Evolutionary conservation across 2,797 vertebrate genomes (phyloP), one percentile per base, ranked within the genome.

Genomic region (Chloroceryle inda): DNA sequence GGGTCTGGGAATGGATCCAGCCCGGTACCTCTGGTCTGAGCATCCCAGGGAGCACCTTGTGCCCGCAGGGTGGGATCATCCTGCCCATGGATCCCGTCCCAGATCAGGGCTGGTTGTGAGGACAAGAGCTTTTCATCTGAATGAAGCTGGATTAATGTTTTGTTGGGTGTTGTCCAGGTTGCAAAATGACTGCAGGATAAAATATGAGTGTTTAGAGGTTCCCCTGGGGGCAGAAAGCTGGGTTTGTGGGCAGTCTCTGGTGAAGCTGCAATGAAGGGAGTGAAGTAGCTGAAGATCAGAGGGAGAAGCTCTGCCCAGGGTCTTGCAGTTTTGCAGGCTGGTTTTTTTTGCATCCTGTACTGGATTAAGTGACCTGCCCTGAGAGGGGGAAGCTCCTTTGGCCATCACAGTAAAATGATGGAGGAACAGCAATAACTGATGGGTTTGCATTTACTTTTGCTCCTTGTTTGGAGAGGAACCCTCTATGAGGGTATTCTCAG

Each of bases 361-460:
- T 0, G 1, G 68, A 26, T 56, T 61, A 58, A 44, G 15, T 5
- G 21, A n/a, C 20, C n/a, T 68, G 31, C 37, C 59, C 56, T 49
- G 38, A 50, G 27, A 44, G 20, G 4, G 27, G 12, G 2, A 67
- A 45, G 15, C 55, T 89, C 27, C 10, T 40, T 18, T 33, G 8
- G 82, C 13, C 47, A n/a, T 29, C 68, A 18, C 23, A 91, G 35
- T 22, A 33, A 23, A 9, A 3, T 4, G 44, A 13, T 42, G 40
- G 75, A 74, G 45, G 50, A 66, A 8, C 56, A 74, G 40, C 81
- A 73, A 6, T 27, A 26, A 14, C 27, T 0, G 6, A 42, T 56
- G 50, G 11, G 53, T 75, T 75, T 47, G 19, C 2, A 1, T n/a
- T 62, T 84, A 17, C 15, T 76, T 81, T 53, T 0, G 0, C 50